Percentiles rank a stretch among this genome's conserved stretches.
Conservation (phyloP, 2,888 invertebrate species). For the Smittia sp. region DNA sequence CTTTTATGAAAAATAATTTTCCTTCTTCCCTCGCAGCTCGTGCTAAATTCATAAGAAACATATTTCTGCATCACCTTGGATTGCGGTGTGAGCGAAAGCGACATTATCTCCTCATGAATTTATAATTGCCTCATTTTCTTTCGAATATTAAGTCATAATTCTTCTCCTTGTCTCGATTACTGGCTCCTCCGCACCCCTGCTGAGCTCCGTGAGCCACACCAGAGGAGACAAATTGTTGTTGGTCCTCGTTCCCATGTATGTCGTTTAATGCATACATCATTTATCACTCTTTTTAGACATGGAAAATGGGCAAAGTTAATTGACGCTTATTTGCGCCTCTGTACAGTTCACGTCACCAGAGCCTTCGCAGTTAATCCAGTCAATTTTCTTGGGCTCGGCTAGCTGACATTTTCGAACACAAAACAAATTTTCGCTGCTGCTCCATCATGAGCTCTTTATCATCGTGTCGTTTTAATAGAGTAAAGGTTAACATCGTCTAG, state of each 20-base stretch:
- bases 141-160: background rate
- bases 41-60: background rate
- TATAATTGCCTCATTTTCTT: conserved; percentile 3
- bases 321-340: conserved; percentile 1
- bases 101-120: background rate
- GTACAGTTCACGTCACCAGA: background rate
- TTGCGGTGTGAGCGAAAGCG: too few relatives aligned
- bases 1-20: background rate
- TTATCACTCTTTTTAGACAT: conserved; percentile 4
- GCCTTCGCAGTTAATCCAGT: too few relatives aligned
- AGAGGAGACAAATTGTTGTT: background rate
- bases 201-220: too few relatives aligned
- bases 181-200: background rate
- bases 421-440: too few relatives aligned
- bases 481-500: too few relatives aligned
- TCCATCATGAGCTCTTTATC: too few relatives aligned
- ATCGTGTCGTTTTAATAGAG: too few relatives aligned
- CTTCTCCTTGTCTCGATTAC: background rate
- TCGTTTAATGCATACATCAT: conserved; percentile 5
- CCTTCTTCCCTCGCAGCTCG: background rate
- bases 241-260: background rate
- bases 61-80: background rate
- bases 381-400: too few relatives aligned
- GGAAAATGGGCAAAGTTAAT: background rate
- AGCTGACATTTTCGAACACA: too few relatives aligned